Evolutionary conservation across 2,888 invertebrate species (phyloP), one percentile per base, ranked within the genome.

Genomic region (Cryptosula pallasiana): DNA sequence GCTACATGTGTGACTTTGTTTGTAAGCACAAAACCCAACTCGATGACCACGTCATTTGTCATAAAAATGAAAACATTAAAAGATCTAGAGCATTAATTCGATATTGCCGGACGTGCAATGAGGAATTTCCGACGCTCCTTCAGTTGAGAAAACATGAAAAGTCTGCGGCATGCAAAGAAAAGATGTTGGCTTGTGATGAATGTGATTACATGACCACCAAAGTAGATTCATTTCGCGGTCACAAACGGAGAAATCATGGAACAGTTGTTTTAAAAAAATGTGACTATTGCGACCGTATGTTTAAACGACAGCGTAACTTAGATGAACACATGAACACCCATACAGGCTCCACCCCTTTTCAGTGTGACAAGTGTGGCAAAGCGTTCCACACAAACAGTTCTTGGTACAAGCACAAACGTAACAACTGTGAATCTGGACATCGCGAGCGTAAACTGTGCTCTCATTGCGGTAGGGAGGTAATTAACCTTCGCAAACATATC

Each of bases 291-390:
- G 63, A 63, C 32, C 2, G 32, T 3, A 25, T 13, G 32, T 63
- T 63, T 63, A 63, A 63, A 34, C 29, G 27, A 9, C 63, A 63
- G 32, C 63, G 63, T 9, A 63, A 63, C 32, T 32, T 63, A 29
- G 63, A 63, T 5, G 63, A 63, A 27, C 63, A 63, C 32, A 63
- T 63, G 32, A 63, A 63, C 32, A 63, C 63, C 32, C 63, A 63
- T 32, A 63, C 63, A 25, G 63, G 63, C 13, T 25, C 32, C 20
- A 63, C 63, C 13, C 63, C 63, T 5, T 63, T 63, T 63, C 63
- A 63, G 32, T 63, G 63, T 63, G 63, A 63, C 27, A 63, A 63
- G 32, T 63, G 63, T n/a, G 63, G 63, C 32, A 63, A 63, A 34
- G 63, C 63, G 2, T 63, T 63, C 32, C 63, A 63, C 27, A 63